Evolutionary conservation across 2,113 vertebrate genomes (phyloP), one percentile per base, ranked within the genome.

Genomic region (Zootoca vivipara): DNA sequence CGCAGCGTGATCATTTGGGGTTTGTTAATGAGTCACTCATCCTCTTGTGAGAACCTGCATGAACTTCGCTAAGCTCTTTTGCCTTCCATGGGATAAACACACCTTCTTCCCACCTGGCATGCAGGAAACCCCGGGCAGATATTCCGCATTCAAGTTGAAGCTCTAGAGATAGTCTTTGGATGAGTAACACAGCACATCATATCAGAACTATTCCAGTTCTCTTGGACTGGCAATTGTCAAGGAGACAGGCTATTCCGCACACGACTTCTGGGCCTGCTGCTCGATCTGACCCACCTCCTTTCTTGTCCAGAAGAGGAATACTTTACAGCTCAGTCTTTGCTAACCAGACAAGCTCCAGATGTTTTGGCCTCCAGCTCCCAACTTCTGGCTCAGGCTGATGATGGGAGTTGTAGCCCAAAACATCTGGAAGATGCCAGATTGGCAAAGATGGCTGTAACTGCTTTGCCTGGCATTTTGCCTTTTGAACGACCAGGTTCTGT

Each of bases 171-270:
- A 72, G 22, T 89, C 67, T 85, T 91, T 89, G 82, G 26, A 85
- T 65, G 85, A 94, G 73, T 75, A 75, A 85, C 89, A 28, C 28
- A 69, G 9, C 62, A 12, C 81, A 46, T 12, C 24, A 85, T 89
- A 82, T 70, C 22, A 80, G 28, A 93, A 87, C 38, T 18, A 87
- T 40, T 9, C 82, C 92, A 82, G 69, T 86, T 69, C 73, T 8
- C 85, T 64, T 12, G 90, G 87, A 10, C 83, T 87, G 82, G 38
- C 62, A 73, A 91, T 65, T 38, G 84, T 88, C 38, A 0, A 83
- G 67, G 91, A 75, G 90, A 24, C 87, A 85, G 74, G 81, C 70
- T 90, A 91, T 92, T 81, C 92, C 38, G 4, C 78, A 90, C 1
- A 0, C 35, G 90, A 83, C 83, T 92, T 80, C 78, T 89, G 10